Conservation (phyloP, 2,113 vertebrate genomes). For the Siniperca chuatsi region DNA sequence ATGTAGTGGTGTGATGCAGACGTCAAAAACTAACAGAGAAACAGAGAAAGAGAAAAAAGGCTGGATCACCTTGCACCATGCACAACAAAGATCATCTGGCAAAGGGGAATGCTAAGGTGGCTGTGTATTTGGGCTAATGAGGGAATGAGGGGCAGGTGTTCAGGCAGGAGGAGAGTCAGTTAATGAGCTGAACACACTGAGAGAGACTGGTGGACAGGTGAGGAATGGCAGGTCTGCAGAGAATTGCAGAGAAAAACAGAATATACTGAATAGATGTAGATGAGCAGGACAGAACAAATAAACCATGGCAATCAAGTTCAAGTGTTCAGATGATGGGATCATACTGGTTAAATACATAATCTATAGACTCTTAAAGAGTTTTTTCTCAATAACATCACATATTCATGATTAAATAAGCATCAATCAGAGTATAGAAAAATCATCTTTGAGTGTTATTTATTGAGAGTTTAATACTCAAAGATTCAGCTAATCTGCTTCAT, state of each 20-base stretch:
- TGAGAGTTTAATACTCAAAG: not conserved
- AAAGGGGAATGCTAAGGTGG: not conserved
- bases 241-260: not conserved
- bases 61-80: not conserved
- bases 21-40: not conserved
- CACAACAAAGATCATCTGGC: not conserved
- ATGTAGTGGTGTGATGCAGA: not conserved
- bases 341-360: not conserved
- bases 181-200: constrained; percentile 30
- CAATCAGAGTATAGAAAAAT: not conserved
- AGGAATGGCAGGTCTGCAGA: constrained; percentile 8
- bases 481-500: not conserved
- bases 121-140: not conserved
- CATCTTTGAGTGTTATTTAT: not conserved
- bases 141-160: constrained; percentile 10
- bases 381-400: not conserved
- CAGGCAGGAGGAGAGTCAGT: constrained; percentile 12
- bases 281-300: not conserved
- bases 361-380: not conserved
- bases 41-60: not conserved
- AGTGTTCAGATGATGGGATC: not conserved
- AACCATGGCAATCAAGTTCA: not conserved
- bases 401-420: not conserved
- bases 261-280: not conserved
- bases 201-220: constrained; percentile 20